phyloP scores from a whole-genome alignment of 2,797 vertebrate genomes.

The Mallotus villosus region DNA sequence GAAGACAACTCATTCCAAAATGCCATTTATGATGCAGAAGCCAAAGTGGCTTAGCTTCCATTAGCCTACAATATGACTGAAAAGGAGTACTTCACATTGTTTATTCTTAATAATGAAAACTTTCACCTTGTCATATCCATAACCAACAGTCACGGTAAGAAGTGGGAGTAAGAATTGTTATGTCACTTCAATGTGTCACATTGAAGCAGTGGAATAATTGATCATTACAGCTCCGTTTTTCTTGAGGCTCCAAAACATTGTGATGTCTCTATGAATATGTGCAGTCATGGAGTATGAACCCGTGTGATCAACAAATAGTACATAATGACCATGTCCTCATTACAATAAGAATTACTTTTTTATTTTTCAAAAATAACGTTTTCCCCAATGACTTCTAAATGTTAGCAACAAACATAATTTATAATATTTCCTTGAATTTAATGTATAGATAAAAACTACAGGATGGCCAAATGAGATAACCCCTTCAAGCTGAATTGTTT shows the following conservation, averaged over 20 bases:
- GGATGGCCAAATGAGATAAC: too few species aligned
- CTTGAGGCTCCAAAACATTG: slow-evolving; percentile 1
- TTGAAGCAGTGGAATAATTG: slow-evolving; percentile 25
- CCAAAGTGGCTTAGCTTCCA: not conserved
- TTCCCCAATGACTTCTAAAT: not conserved
- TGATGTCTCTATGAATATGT: not conserved
- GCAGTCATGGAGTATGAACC: not conserved
- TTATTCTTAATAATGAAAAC: slow-evolving; percentile 44
- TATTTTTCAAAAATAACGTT: too few species aligned
- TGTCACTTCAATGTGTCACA: slow-evolving; percentile 20
- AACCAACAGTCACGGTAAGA: slow-evolving; percentile 29
- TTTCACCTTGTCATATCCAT: slow-evolving; percentile 37
- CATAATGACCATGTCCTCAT: slow-evolving; percentile 3
- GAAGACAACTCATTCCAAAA: not conserved
- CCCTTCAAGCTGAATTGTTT: slow-evolving; percentile 32
- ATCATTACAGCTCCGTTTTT: slow-evolving; percentile 16
- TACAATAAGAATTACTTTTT: not conserved
- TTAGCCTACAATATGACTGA: slow-evolving; percentile 12
- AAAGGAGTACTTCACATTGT: slow-evolving; percentile 19
- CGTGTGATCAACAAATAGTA: not conserved
- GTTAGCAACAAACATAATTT: too few species aligned
- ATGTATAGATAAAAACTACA: too few species aligned
- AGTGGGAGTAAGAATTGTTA: slow-evolving; percentile 19
- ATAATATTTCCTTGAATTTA: too few species aligned
- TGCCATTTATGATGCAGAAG: slow-evolving; percentile 10